Conservation (phyloP, 2,797 vertebrate genomes). For the Psittacula echo region DNA sequence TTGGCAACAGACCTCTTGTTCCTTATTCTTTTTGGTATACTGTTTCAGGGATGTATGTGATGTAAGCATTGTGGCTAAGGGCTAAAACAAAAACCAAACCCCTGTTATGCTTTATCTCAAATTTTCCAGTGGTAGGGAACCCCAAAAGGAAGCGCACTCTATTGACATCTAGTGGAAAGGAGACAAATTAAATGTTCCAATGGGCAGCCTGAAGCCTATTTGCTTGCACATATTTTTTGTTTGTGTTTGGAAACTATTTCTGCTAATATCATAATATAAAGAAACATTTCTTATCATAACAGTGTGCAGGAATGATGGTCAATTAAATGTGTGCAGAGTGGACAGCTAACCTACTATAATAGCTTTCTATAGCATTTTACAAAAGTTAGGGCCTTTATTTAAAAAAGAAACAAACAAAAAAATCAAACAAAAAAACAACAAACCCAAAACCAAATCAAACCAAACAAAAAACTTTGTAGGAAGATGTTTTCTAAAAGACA, state of each 20-base stretch:
- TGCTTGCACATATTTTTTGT: neutral
- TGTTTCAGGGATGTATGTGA: neutral
- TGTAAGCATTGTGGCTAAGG: neutral
- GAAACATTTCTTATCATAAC: neutral
- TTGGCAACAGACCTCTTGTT: slow-evolving; percentile 13
- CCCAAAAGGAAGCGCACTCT: neutral
- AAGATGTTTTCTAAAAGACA: neutral
- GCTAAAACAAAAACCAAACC: neutral
- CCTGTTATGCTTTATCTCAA: neutral
- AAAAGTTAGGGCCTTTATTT: neutral
- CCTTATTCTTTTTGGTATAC: neutral
- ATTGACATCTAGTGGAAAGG: slow-evolving; percentile 25
- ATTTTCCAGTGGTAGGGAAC: neutral
- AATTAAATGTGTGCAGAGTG: neutral
- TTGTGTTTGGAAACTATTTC: neutral
- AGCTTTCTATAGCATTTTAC: neutral
- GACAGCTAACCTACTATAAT: neutral
- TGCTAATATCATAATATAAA: neutral
- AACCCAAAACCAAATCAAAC: neutral
- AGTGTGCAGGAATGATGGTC: neutral
- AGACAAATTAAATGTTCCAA: neutral
- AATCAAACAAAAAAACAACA: fast-evolving
- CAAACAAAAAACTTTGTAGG: no score
- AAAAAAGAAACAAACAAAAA: neutral
- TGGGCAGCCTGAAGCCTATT: neutral